Percentiles rank a stretch among this genome's conserved stretches.
These are phyloP conservation scores for Drosophila equinoxialis DNA, from an alignment of 1,140 invertebrate genomes.

Conservation along the genomic window DNA sequence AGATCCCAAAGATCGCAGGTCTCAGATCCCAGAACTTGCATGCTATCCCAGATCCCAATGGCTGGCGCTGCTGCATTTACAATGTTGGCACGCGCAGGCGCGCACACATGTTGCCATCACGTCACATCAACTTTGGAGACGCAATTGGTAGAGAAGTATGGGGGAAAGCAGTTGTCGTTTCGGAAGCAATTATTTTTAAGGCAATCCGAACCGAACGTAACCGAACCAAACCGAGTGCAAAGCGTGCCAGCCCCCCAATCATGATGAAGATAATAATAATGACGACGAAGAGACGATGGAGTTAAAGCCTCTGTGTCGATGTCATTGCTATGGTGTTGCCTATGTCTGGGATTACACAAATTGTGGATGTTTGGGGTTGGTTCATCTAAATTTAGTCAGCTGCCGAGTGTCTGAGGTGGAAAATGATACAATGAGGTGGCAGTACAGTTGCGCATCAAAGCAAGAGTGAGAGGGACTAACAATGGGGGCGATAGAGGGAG, in stretches of 20 bases:
- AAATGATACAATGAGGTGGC: constrained; percentile 43
- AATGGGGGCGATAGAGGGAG: not conserved
- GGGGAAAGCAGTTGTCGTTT: constrained; percentile 72
- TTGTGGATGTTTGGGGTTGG: constrained; percentile 39
- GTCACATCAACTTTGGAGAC: constrained; percentile 34
- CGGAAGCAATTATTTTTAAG: constrained; percentile 79
- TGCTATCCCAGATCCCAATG: constrained; percentile 31
- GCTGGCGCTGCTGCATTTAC: constrained; percentile 52
- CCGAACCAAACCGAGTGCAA: constrained; percentile 34
- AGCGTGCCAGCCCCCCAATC: constrained; percentile 43
- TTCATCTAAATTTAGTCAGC: constrained; percentile 47
- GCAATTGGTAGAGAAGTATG: constrained; percentile 4
- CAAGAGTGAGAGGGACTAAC: not conserved
- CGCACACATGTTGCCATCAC: constrained; percentile 71
- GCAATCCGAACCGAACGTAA: constrained; percentile 42
- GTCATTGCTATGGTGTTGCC: not conserved
- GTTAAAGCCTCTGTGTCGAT: constrained; percentile 42
- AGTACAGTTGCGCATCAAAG: constrained; percentile 38
- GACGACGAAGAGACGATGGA: constrained; percentile 27
- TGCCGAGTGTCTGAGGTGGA: constrained; percentile 47
- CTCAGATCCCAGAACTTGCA: constrained; percentile 12
- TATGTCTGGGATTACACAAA: constrained; percentile 44
- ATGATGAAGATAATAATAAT: constrained; percentile 27
- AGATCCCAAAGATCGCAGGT: constrained; percentile 19
- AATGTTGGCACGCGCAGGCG: constrained; percentile 78